phyloP scores from a whole-genome alignment of 1,140 invertebrate genomes.

The Hyles euphorbiae region DNA sequence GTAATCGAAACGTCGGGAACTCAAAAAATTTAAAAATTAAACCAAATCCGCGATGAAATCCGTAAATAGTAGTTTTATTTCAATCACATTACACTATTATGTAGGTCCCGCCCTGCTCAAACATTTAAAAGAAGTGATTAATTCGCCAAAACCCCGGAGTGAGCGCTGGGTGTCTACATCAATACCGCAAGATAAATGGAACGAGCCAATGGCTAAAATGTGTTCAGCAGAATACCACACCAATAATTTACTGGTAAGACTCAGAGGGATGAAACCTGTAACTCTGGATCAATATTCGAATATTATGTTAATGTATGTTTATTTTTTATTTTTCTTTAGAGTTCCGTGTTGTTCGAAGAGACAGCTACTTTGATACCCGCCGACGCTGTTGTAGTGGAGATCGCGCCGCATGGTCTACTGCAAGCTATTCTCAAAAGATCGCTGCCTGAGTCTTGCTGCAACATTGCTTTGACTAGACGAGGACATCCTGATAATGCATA shows the following conservation, averaged over 20 bases:
- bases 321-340: conserved; percentile 34
- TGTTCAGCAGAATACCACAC: conserved; percentile 75
- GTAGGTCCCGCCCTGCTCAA: conserved; percentile 79
- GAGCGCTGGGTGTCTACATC: conserved; percentile 81
- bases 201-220: conserved; percentile 78
- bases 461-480: conserved; percentile 86
- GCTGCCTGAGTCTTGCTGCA: conserved; percentile 71
- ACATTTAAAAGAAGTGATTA: conserved; percentile 81
- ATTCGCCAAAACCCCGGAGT: conserved; percentile 73
- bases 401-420: conserved; percentile 88
- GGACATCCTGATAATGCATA: conserved; percentile 80
- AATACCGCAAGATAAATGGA: conserved; percentile 83
- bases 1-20: no score
- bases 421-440: conserved; percentile 80
- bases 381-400: conserved; percentile 84
- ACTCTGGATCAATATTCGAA: background rate
- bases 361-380: conserved; percentile 83
- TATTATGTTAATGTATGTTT: background rate
- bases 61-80: no score
- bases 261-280: background rate
- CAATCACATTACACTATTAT: background rate
- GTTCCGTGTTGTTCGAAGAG: conserved; percentile 89
- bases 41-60: no score
- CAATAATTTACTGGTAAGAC: conserved; percentile 84
- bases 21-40: no score